A percentile compares a stretch with the other conserved stretches of the same genome.
These are phyloP conservation scores for Mormyrops attenuatus DNA, from an alignment of 2,797 vertebrate species.

Conservation along the genomic window DNA sequence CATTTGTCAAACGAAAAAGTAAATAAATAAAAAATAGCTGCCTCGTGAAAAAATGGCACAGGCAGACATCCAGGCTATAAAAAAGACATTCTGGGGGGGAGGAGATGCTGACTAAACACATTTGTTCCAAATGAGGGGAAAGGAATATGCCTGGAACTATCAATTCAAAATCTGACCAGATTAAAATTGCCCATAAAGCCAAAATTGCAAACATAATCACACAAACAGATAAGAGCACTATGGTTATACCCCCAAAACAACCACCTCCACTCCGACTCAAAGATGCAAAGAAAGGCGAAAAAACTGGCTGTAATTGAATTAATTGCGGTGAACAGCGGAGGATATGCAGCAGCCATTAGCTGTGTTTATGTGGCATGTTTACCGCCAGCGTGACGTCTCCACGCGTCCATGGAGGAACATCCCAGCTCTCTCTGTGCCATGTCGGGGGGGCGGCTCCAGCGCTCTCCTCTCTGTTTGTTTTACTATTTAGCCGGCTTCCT, in stretches of 20 bases:
- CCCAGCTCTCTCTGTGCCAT: neutral
- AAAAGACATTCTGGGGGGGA: neutral
- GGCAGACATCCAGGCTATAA: neutral
- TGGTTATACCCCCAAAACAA: neutral
- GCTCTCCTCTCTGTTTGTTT: constrained; percentile 26
- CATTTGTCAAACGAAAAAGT: neutral
- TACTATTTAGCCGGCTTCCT: constrained; percentile 20
- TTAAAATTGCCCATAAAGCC: neutral
- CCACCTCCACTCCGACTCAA: neutral
- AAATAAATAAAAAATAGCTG: neutral
- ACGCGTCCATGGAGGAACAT: neutral
- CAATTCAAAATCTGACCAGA: neutral
- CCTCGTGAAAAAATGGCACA: neutral
- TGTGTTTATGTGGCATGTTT: neutral
- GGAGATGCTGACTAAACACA: neutral
- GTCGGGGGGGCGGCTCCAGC: neutral
- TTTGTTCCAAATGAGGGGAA: neutral
- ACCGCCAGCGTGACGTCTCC: constrained; percentile 8
- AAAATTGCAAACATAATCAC: neutral
- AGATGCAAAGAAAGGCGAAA: neutral
- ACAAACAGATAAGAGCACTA: constrained; percentile 1
- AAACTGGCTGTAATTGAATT: neutral
- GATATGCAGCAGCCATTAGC: neutral
- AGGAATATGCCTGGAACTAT: constrained; percentile 1
- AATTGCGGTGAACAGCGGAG: neutral